These are phyloP conservation scores for Ciconia stormi DNA, from an alignment of 2,113 vertebrate genomes.

Conservation along the genomic window DNA sequence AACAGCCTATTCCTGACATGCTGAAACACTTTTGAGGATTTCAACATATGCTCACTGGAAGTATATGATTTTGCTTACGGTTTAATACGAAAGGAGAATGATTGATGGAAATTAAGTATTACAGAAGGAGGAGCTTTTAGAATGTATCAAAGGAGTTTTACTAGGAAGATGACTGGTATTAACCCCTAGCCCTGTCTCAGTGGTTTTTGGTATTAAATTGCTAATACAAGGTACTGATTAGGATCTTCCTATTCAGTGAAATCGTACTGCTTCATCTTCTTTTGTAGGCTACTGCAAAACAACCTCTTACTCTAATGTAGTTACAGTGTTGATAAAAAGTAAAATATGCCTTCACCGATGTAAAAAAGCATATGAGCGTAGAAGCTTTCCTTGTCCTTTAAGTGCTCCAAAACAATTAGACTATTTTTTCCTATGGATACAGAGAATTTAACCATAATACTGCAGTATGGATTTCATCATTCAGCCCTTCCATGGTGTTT, in stretches of 20 bases:
- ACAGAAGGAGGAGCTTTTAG: background rate
- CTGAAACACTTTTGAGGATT: background rate
- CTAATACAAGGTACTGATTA: background rate
- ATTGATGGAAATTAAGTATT: background rate
- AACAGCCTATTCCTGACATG: background rate
- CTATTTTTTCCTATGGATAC: background rate
- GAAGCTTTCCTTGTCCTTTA: background rate
- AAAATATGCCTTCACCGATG: background rate
- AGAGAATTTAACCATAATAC: background rate
- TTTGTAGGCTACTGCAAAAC: background rate
- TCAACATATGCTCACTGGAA: background rate
- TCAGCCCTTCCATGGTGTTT: background rate
- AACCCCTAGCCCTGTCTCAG: background rate
- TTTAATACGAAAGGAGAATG: background rate
- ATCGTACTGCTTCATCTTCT: background rate
- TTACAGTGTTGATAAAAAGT: background rate
- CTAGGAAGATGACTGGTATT: background rate
- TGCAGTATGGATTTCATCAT: background rate
- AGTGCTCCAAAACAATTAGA: background rate
- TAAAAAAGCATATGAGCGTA: fast-evolving
- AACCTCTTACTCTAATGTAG: background rate
- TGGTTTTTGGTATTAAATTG: background rate
- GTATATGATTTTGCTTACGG: background rate
- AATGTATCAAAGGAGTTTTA: background rate
- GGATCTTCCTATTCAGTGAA: background rate